phyloP scores from a whole-genome alignment of 2,888 invertebrate species.

The Tipula lateralis region DNA sequence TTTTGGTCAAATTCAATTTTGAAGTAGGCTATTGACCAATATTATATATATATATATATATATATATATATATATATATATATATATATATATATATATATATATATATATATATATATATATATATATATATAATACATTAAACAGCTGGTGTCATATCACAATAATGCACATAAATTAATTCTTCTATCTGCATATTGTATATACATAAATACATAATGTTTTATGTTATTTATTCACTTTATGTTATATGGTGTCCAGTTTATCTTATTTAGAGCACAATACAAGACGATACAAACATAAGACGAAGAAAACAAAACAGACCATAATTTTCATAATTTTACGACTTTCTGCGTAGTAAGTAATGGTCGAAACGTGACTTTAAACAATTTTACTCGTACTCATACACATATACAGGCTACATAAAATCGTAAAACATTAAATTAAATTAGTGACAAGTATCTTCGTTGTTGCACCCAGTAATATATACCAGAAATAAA shows the following conservation, averaged over 20 bases:
- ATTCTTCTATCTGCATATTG: neutral
- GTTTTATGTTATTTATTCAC: neutral
- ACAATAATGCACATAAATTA: neutral
- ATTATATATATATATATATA: too few relatives aligned
- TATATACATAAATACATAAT: neutral
- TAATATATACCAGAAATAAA: neutral
- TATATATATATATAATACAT: neutral
- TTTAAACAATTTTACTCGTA: neutral
- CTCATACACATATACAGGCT: neutral
- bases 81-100: too few relatives aligned
- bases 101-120: neutral
- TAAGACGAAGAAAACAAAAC: neutral
- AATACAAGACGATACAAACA: neutral
- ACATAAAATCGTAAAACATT: neutral
- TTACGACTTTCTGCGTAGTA: conserved; percentile 5
- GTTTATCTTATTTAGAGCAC: neutral
- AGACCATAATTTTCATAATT: neutral
- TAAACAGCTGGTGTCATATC: neutral
- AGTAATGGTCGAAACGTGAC: conserved; percentile 11
- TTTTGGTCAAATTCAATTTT: neutral
- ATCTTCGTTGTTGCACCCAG: neutral
- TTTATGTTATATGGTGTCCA: neutral
- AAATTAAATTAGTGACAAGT: neutral
- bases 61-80: too few relatives aligned
- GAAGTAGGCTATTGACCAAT: neutral